These are phyloP conservation scores for Eilema depressum DNA, from an alignment of 2,888 invertebrate species.

Conservation along the genomic window DNA sequence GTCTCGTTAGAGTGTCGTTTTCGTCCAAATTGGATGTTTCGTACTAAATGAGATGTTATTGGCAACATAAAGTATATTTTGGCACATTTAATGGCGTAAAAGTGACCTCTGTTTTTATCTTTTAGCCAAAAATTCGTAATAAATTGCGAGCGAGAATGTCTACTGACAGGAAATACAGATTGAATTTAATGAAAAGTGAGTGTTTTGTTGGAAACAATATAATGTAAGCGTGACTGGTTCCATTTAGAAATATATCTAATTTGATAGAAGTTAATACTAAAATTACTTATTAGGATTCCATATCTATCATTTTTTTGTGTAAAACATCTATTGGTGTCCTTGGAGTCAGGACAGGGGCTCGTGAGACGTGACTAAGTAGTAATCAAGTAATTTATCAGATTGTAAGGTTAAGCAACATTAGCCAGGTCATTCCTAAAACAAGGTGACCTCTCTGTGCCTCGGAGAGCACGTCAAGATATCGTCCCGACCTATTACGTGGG, in stretches of 20 bases:
- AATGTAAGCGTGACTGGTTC: neutral
- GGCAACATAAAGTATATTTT: constrained; percentile 37
- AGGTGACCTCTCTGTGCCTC: no score
- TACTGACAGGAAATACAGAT: constrained; percentile 11
- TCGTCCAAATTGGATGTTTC: constrained; percentile 40
- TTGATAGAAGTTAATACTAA: neutral
- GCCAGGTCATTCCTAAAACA: no score
- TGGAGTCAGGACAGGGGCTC: no score
- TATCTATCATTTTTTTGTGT: no score
- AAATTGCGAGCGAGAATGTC: constrained; percentile 13
- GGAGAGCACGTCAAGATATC: no score
- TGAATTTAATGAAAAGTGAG: constrained; percentile 14
- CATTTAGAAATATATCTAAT: neutral
- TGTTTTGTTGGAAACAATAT: neutral
- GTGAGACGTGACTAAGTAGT: no score
- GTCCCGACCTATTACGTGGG: no score
- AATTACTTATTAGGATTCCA: neutral
- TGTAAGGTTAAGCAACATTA: no score
- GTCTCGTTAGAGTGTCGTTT: constrained; percentile 38
- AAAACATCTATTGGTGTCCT: no score
- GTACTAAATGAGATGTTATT: constrained; percentile 37
- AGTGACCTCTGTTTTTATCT: constrained; percentile 21
- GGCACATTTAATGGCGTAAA: constrained; percentile 23
- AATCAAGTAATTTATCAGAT: no score
- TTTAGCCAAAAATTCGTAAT: constrained; percentile 14